Base-by-base conservation (phyloP, 2,113 vertebrate genomes). In the Callithrix jacchus region DNA sequence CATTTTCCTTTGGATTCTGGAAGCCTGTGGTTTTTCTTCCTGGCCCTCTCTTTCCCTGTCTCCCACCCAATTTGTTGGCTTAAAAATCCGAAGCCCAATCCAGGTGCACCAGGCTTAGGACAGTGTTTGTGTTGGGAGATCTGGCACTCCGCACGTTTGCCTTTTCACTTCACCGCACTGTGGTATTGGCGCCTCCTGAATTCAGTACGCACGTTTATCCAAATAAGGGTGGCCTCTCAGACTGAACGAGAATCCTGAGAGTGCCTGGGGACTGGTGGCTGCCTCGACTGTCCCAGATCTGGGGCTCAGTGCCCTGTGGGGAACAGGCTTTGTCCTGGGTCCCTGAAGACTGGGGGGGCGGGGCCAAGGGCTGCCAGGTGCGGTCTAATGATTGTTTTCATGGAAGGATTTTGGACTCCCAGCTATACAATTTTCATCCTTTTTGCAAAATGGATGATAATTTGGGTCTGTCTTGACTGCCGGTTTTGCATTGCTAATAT, bases 401-500 rank as follows among this genome's bases (percentile, higher is more conserved):
- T 80, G 37, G 87, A 95, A 97, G 95, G 93, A 96, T 96, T 94
- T 97, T 97, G 97, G 97, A 95, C 95, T 96, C 93, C 0, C 35
- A 0, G 56, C 96, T 93, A 68, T 93, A 97, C 95, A 98, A 97
- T 97, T 98, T 97, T 96, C 97, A 97, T 96, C 94, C 97, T 97
- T 97, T 98, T 97, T 96, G 92, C 85, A 97, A 97, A 97, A 97
- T 97, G 95, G 91, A 98, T 97, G 97, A 97, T 98, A 98, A 98
- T 97, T 97, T 97, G 97, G 80, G 94, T 94, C 97, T 97, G 97
- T 97, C 97, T 98, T 98, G 97, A 97, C 97, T 97, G 96, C 93
- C 0, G 91, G 89, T 96, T 98, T 97, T 98, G 97, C 97, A 98
- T 97, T 98, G 97, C 97, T 97, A 98, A 98, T 98, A 98, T 95